These are phyloP conservation scores for Helicoverpa assulta DNA, from an alignment of 2,888 invertebrate species.

Conservation along the genomic window DNA sequence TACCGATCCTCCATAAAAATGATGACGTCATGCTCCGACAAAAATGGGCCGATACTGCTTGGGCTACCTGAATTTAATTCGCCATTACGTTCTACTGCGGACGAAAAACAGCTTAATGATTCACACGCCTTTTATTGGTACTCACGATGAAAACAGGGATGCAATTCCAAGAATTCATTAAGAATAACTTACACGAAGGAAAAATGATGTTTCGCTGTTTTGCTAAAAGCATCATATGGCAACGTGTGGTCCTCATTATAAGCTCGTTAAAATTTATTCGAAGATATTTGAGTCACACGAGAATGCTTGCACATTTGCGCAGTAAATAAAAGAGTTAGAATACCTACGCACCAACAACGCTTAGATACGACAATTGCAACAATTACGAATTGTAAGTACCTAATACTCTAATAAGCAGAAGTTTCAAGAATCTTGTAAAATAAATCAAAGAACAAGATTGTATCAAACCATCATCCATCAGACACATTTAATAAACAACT, in stretches of 20 bases:
- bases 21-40: slow-evolving; percentile 33
- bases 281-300: slow-evolving; percentile 44
- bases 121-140: slow-evolving; percentile 58
- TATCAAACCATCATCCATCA: slow-evolving; percentile 17
- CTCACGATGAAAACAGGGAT: slow-evolving; percentile 53
- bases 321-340: slow-evolving; percentile 24
- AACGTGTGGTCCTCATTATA: slow-evolving; percentile 75
- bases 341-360: neutral
- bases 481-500: slow-evolving; percentile 26
- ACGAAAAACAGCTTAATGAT: slow-evolving; percentile 55
- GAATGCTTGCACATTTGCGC: slow-evolving; percentile 19
- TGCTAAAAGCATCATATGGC: slow-evolving; percentile 69
- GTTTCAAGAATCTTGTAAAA: neutral
- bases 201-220: slow-evolving; percentile 59
- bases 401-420: neutral
- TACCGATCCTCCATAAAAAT: slow-evolving; percentile 28
- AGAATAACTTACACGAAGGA: slow-evolving; percentile 68
- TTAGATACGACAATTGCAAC: neutral
- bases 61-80: slow-evolving; percentile 56
- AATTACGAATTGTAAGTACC: neutral
- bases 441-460: slow-evolving; percentile 8
- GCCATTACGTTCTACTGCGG: slow-evolving; percentile 45
- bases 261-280: slow-evolving; percentile 79
- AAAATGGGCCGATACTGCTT: slow-evolving; percentile 34
- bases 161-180: slow-evolving; percentile 73